phyloP scores from a whole-genome alignment of 2,113 vertebrate genomes.

The Brachirus orientalis region DNA sequence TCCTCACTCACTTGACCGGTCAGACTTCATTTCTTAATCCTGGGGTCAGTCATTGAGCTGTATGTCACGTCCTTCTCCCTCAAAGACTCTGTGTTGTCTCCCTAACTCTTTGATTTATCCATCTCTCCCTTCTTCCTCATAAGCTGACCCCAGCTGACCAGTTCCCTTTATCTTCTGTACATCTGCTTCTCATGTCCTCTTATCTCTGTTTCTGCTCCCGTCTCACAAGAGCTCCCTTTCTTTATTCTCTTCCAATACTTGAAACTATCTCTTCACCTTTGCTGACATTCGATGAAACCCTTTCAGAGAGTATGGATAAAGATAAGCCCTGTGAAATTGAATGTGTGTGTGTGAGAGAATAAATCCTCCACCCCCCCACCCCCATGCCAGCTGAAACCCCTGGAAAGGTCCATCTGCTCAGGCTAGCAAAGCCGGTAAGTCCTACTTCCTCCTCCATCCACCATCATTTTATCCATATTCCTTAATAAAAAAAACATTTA shows the following conservation, averaged over 20 bases:
- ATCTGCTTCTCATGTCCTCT: slow-evolving; percentile 1
- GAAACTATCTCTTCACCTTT: slow-evolving; percentile 38
- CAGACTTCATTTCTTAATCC: slow-evolving; percentile 29
- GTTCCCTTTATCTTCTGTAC: slow-evolving; percentile 13
- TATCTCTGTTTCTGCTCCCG: not conserved
- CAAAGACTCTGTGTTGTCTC: slow-evolving; percentile 4
- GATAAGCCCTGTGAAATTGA: slow-evolving; percentile 62
- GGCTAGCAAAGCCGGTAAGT: slow-evolving; percentile 67
- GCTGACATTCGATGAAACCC: slow-evolving; percentile 43
- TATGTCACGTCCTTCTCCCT: slow-evolving; percentile 8
- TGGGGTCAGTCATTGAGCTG: slow-evolving; percentile 1
- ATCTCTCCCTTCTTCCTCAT: slow-evolving; percentile 16
- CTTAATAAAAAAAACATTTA: slow-evolving; percentile 66
- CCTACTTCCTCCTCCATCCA: slow-evolving; percentile 46
- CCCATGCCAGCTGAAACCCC: slow-evolving; percentile 51
- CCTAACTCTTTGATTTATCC: slow-evolving; percentile 22
- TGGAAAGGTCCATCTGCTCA: slow-evolving; percentile 49
- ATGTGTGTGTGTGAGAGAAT: slow-evolving; percentile 46
- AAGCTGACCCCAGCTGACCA: slow-evolving; percentile 21
- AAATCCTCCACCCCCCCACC: slow-evolving; percentile 41
- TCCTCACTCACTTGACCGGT: slow-evolving; percentile 15
- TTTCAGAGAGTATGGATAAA: slow-evolving; percentile 56
- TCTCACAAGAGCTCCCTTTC: slow-evolving; percentile 32
- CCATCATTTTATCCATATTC: slow-evolving; percentile 59
- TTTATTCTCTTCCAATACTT: slow-evolving; percentile 11